phyloP scores from a whole-genome alignment of 2,888 invertebrate species.

The Trachelus tabidus region DNA sequence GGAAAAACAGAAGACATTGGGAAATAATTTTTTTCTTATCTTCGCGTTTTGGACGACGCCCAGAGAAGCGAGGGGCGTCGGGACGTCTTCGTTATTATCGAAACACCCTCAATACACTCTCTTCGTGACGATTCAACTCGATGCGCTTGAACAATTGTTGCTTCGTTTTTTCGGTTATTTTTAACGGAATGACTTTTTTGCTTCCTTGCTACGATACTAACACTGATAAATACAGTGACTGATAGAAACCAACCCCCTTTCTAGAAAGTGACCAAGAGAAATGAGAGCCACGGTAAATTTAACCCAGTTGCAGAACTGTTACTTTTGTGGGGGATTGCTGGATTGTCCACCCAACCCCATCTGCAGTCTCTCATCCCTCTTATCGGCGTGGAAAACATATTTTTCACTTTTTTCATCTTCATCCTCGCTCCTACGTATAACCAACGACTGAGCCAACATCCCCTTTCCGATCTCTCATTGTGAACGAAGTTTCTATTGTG shows the following conservation, averaged over 20 bases:
- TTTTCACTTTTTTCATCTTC: constrained; percentile 25
- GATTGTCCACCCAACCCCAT: neutral
- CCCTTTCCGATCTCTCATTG: constrained; percentile 11
- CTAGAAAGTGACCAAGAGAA: neutral
- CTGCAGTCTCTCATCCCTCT: neutral
- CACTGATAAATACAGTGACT: neutral
- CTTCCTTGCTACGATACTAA: neutral
- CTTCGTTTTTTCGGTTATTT: neutral
- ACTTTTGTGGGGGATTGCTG: constrained; percentile 22
- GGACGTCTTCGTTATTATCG: neutral
- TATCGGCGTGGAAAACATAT: constrained; percentile 30
- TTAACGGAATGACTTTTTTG: neutral
- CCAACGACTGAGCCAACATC: constrained; percentile 2
- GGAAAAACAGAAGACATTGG: constrained; percentile 21
- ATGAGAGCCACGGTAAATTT: constrained; percentile 26
- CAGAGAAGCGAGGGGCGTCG: neutral
- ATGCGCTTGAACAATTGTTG: neutral
- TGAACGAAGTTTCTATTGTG: constrained; percentile 31
- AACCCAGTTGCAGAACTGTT: constrained; percentile 34
- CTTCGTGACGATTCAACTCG: neutral
- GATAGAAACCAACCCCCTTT: neutral
- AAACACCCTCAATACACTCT: neutral
- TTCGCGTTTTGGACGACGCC: neutral
- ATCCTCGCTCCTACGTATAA: constrained; percentile 11
- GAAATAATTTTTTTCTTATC: constrained; percentile 14